These are phyloP conservation scores for Novumbra hubbsi DNA, from an alignment of 2,797 vertebrate genomes.

Conservation along the genomic window DNA sequence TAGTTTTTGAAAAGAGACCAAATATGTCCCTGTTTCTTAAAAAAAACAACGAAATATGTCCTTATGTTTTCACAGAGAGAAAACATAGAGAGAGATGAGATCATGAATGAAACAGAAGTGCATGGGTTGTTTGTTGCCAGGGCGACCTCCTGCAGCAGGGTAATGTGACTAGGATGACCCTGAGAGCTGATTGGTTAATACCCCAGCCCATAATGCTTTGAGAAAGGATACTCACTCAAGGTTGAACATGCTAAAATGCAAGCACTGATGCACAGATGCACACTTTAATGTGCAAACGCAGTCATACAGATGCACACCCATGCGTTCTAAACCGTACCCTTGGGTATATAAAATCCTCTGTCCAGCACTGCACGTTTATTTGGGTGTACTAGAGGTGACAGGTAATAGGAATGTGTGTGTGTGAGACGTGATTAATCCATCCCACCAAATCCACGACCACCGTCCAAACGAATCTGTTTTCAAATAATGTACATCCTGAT, in stretches of 20 bases:
- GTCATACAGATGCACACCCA: conserved; percentile 22
- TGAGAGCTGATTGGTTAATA: conserved; percentile 59
- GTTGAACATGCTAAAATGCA: conserved; percentile 54
- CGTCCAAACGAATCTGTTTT: not conserved
- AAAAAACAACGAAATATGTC: too few species aligned
- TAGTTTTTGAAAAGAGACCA: too few species aligned
- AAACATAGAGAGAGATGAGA: conserved; percentile 24
- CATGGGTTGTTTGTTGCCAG: conserved; percentile 28
- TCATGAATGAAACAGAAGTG: conserved; percentile 27
- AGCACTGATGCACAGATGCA: not conserved
- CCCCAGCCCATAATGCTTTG: conserved; percentile 54
- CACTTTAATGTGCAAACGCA: not conserved
- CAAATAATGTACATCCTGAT: not conserved
- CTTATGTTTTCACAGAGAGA: too few species aligned
- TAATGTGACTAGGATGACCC: conserved; percentile 57
- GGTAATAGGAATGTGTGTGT: not conserved
- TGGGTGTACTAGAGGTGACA: conserved; percentile 12
- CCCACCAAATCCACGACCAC: too few species aligned
- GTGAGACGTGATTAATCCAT: not conserved
- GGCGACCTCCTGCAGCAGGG: conserved; percentile 42
- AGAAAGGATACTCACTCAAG: conserved; percentile 59
- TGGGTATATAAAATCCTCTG: conserved; percentile 46
- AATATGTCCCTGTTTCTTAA: too few species aligned
- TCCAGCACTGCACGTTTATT: conserved; percentile 48
- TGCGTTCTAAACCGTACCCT: conserved; percentile 20